These are phyloP conservation scores for Lepus oiostolus DNA, from an alignment of 2,797 vertebrate species.

Conservation along the genomic window DNA sequence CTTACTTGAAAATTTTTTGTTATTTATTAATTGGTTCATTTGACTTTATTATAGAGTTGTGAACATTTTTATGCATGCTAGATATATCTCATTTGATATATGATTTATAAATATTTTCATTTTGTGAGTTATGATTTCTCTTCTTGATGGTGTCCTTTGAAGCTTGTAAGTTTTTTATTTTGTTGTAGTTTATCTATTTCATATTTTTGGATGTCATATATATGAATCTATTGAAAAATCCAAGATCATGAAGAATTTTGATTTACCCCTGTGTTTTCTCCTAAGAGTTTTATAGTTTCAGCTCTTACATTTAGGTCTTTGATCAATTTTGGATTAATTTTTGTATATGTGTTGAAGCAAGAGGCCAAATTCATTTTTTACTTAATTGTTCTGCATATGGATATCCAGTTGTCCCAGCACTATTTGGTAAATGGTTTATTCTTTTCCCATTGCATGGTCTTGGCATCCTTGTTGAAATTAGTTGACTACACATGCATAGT, in stretches of 20 bases:
- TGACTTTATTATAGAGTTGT: slow-evolving; percentile 14
- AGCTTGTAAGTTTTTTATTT: not conserved
- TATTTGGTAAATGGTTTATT: not conserved
- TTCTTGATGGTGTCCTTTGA: not conserved
- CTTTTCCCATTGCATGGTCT: not conserved
- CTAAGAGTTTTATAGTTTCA: slow-evolving; percentile 11
- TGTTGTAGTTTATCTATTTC: not conserved
- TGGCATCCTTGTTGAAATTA: not conserved
- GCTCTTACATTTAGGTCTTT: not conserved
- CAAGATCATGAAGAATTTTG: not conserved
- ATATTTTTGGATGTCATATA: not conserved
- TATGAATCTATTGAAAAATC: not conserved
- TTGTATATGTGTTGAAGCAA: not conserved
- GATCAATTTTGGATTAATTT: not conserved
- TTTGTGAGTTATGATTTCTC: too few relatives aligned
- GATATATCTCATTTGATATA: not conserved
- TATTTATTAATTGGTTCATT: not conserved
- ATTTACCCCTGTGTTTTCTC: not conserved
- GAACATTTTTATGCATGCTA: not conserved
- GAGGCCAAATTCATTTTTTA: not conserved
- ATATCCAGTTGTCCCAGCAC: not conserved
- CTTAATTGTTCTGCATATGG: not conserved
- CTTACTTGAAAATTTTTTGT: not conserved
- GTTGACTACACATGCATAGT: not conserved
- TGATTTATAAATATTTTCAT: not conserved